Evolutionary conservation across 2,797 vertebrate species (phyloP), one percentile per base, ranked within the genome.

Genomic region (Pipistrellus pygmaeus): DNA sequence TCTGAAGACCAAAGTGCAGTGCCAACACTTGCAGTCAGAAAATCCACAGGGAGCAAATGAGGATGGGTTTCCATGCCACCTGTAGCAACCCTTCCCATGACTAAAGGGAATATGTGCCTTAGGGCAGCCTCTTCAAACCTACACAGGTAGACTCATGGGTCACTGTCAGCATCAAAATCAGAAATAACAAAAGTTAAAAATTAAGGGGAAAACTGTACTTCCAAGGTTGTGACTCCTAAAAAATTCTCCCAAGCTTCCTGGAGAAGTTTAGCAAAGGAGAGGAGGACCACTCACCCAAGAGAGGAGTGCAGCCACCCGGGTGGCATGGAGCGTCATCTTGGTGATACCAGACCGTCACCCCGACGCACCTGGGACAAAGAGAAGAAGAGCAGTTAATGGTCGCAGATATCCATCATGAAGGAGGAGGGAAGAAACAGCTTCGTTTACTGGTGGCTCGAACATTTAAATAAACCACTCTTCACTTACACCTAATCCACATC

Each of bases 261-360:
- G 44, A 72, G n/a, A 91, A 84, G 35, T 30, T 48, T 8, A 71
- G 35, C 46, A 64, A 88, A 84, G 64, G 62, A 27, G 3, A 68
- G 13, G n/a, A 69, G 78, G 44, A 82, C 41, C 35, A 97, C 97
- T 95, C 97, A 99, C 99, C 99, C 99, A 99, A n/a, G 97, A 96
- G 4, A 99, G 98, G 35, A 99, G 98, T 14, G 98, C 98, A 2
- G 97, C 91, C 0, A 96, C 98, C 91, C 98, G 98, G 25, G 90
- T 64, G 0, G 86, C 30, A 44, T 98, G 98, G 62, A 98, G 97
- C 38, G 98, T 97, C 99, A 99, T 99, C 48, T 84, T 97, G 27
- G 86, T 60, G 35, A 97, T 92, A 87, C 69, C 90, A 76, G 95
- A 60, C 48, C 41, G 90, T 97, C 95, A 96, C 96, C 46, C 93